phyloP scores from a whole-genome alignment of 2,797 vertebrate species.

The Nyctalus aviator region DNA sequence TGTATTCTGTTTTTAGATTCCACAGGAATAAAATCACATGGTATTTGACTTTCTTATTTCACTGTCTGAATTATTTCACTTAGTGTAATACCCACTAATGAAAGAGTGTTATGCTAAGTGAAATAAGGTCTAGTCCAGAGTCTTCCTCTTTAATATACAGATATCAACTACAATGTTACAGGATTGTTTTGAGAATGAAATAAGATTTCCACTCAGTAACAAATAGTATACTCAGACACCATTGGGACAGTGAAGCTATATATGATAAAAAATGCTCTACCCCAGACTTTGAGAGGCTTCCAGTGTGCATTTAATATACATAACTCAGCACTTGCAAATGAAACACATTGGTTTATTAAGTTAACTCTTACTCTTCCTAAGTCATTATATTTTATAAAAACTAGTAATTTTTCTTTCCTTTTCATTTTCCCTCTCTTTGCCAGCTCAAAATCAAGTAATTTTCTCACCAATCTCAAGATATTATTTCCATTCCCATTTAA shows the following conservation, averaged over 20 bases:
- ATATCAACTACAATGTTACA: neutral
- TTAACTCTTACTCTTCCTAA: neutral
- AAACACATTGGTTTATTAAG: neutral
- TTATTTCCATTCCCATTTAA: neutral
- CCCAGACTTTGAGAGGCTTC: neutral
- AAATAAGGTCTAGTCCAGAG: neutral
- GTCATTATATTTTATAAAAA: neutral
- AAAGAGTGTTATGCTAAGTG: no score
- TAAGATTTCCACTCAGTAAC: neutral
- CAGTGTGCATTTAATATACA: neutral
- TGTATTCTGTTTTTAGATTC: neutral
- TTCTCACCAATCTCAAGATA: neutral
- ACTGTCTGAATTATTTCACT: neutral
- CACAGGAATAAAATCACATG: neutral
- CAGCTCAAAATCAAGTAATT: neutral
- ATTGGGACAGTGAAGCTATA: neutral
- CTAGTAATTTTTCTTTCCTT: neutral
- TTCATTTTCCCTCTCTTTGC: neutral
- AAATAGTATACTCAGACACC: neutral
- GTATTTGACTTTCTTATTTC: neutral
- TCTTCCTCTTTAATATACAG: neutral
- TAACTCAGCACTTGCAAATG: fast-evolving
- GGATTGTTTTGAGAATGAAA: neutral
- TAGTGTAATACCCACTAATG: neutral
- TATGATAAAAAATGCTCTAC: neutral